Percentiles rank a stretch among this genome's conserved stretches.
Conservation (phyloP, 2,888 invertebrate species). For the Leptinotarsa tumamoca region DNA sequence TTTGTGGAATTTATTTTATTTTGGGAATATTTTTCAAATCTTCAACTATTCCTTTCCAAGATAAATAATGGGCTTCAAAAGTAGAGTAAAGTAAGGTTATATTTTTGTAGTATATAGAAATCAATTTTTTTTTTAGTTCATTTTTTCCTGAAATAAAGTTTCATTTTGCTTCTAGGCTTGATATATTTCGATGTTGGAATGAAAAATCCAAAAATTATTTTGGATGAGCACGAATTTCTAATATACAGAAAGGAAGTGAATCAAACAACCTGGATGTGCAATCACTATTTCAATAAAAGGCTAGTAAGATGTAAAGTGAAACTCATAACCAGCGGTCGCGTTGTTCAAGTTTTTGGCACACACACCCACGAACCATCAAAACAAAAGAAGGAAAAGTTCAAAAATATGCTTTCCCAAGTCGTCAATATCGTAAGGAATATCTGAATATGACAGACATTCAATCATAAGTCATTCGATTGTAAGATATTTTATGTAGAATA, state of each 20-base stretch:
- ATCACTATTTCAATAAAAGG: conserved; percentile 52
- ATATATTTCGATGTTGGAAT: conserved; percentile 55
- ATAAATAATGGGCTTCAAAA: no score
- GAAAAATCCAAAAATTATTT: conserved; percentile 55
- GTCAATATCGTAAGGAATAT: conserved; percentile 47
- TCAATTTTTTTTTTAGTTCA: not conserved
- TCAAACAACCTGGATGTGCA: conserved; percentile 53
- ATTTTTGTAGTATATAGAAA: no score
- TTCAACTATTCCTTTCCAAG: no score
- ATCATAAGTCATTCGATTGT: no score
- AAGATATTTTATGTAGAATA: not conserved
- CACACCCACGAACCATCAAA: conserved; percentile 49
- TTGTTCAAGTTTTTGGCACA: conserved; percentile 44
- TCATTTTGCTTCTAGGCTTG: conserved; percentile 44
- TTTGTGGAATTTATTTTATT: no score
- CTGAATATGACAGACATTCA: not conserved
- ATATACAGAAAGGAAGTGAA: conserved; percentile 47
- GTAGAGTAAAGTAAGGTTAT: no score
- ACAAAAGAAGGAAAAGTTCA: conserved; percentile 46
- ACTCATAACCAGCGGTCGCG: conserved; percentile 49
- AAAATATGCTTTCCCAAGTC: conserved; percentile 47
- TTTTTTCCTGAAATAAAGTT: conserved; percentile 7
- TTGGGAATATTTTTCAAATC: no score
- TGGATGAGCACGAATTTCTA: conserved; percentile 51
- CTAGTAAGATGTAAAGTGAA: conserved; percentile 51